A percentile compares a stretch with the other conserved stretches of the same genome.
phyloP scores from a whole-genome alignment of 2,113 vertebrate species.

The Tetrao urogallus region DNA sequence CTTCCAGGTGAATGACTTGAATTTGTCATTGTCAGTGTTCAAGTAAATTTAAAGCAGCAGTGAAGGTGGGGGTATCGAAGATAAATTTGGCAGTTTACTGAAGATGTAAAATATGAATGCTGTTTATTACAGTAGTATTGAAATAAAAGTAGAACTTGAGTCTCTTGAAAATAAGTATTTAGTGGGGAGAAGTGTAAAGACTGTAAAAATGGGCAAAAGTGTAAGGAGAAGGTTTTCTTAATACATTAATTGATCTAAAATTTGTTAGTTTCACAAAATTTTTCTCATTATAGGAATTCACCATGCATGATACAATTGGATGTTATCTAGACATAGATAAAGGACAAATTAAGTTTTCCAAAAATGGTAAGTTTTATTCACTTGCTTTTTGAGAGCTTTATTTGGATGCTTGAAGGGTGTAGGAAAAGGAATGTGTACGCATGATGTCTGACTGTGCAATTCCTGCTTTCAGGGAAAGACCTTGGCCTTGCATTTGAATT shows the following conservation, averaged over 20 bases:
- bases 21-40: neutral
- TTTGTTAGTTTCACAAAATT: neutral
- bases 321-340: constrained; percentile 92
- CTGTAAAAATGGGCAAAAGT: neutral
- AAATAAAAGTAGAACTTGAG: neutral
- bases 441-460: neutral
- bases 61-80: neutral
- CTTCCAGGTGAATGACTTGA: neutral
- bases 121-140: neutral
- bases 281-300: constrained; percentile 87
- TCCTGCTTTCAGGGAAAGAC: constrained; percentile 85
- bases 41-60: neutral
- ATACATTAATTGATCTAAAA: neutral
- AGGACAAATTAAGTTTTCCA: constrained; percentile 89
- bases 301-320: constrained; percentile 96
- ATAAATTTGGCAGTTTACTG: neutral
- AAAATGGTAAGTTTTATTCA: constrained; percentile 85
- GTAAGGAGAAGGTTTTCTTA: neutral
- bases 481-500: constrained; percentile 94
- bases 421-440: accelerated
- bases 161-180: neutral
- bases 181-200: neutral
- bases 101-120: neutral
- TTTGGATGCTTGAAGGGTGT: neutral
- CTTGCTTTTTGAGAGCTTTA: neutral